These are phyloP conservation scores for Tupaia chinensis DNA, from an alignment of 2,113 vertebrate genomes.

Conservation along the genomic window DNA sequence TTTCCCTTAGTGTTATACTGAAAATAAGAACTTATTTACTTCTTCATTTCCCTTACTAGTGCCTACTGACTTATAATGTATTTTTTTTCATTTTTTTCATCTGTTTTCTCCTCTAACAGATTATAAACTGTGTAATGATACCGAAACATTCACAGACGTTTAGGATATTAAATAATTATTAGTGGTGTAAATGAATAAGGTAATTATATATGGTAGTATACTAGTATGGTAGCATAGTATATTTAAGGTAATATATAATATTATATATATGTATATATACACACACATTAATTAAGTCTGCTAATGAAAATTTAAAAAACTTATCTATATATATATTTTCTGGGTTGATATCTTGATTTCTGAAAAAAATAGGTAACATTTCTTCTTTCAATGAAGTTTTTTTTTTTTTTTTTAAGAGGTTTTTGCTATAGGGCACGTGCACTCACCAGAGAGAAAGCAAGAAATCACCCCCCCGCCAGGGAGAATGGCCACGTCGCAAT, in stretches of 20 bases:
- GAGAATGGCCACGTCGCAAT: no score
- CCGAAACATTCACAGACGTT: not conserved
- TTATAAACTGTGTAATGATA: slow-evolving; percentile 1
- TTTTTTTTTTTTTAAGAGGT: no score
- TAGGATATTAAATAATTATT: not conserved
- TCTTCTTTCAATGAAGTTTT: no score
- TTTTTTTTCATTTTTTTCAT: not conserved
- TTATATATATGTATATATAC: no score
- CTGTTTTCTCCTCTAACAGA: not conserved
- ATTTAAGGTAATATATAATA: no score
- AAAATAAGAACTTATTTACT: not conserved
- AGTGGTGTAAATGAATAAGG: not conserved
- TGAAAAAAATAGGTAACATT: not conserved
- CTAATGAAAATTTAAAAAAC: not conserved
- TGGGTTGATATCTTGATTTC: not conserved
- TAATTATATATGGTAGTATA: not conserved
- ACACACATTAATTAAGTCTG: no score
- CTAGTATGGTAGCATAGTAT: no score
- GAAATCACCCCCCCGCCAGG: no score
- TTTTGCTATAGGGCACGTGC: no score
- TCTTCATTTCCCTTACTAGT: not conserved
- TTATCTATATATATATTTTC: not conserved
- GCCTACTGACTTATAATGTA: not conserved
- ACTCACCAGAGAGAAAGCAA: no score
- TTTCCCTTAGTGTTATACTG: not conserved